These are phyloP conservation scores for Ceratina calcarata DNA, from an alignment of 1,140 invertebrate species.

Conservation along the genomic window DNA sequence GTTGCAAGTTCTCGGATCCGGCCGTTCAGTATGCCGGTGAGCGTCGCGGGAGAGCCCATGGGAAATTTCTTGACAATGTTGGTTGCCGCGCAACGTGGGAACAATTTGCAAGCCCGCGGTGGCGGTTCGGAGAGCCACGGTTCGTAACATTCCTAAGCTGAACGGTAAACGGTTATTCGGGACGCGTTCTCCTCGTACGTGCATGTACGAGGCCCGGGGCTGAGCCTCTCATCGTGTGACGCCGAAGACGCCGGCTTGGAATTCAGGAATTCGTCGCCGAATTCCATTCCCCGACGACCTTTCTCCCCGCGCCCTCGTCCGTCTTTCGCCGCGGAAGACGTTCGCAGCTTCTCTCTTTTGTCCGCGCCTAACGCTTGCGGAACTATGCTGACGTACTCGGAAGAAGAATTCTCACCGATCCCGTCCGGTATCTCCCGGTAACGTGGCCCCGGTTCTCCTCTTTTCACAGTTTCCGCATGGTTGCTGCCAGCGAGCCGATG, in stretches of 20 bases:
- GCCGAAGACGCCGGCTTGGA: conserved; percentile 66
- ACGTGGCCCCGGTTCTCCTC: neutral
- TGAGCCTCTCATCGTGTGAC: conserved; percentile 42
- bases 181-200: conserved; percentile 67
- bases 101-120: conserved; percentile 73
- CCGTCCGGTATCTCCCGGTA: neutral
- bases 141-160: conserved; percentile 71
- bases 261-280: conserved; percentile 68
- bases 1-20: conserved; percentile 51
- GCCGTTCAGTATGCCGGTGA: conserved; percentile 60
- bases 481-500: neutral
- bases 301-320: conserved; percentile 13
- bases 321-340: conserved; percentile 29
- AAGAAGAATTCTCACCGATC: conserved; percentile 30
- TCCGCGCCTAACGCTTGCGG: conserved; percentile 21
- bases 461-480: neutral
- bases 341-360: conserved; percentile 25
- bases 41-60: conserved; percentile 54
- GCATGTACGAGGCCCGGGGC: conserved; percentile 49
- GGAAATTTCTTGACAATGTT: conserved; percentile 67
- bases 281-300: conserved; percentile 58
- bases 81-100: conserved; percentile 62
- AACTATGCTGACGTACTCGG: conserved; percentile 37
- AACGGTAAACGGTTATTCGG: conserved; percentile 71
- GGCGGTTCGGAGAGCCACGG: conserved; percentile 54